Conservation (phyloP, 2,888 invertebrate genomes). For the Ctenicera cuprea region DNA sequence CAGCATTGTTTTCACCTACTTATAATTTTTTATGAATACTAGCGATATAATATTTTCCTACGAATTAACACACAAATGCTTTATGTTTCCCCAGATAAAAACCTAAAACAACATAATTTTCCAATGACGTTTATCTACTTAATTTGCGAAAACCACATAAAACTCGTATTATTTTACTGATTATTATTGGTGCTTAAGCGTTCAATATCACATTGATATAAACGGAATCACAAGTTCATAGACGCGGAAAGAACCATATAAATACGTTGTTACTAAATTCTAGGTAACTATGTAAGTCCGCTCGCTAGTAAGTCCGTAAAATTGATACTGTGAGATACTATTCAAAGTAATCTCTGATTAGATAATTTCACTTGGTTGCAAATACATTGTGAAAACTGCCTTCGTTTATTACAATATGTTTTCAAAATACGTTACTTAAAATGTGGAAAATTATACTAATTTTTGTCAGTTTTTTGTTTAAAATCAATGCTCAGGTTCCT, state of each 20-base stretch:
- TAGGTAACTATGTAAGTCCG: neutral
- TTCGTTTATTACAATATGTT: neutral
- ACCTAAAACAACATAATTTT: neutral
- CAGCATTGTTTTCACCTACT: too few species aligned
- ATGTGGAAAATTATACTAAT: neutral
- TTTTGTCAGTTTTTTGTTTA: slow-evolving; percentile 1
- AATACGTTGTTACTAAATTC: neutral
- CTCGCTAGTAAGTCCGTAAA: neutral
- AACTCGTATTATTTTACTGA: neutral
- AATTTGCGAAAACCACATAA: neutral
- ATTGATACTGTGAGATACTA: slow-evolving; percentile 3
- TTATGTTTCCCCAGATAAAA: too few species aligned
- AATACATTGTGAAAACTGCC: neutral
- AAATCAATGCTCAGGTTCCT: too few species aligned
- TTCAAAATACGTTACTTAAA: neutral
- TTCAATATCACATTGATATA: neutral
- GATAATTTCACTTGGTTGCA: slow-evolving; percentile 13
- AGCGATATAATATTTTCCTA: too few species aligned
- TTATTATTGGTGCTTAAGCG: neutral
- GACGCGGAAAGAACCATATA: neutral
- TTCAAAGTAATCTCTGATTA: slow-evolving; percentile 13
- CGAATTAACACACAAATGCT: too few species aligned
- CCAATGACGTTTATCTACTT: neutral
- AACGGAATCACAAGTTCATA: neutral
- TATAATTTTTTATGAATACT: too few species aligned